phyloP scores from a whole-genome alignment of 2,113 vertebrate genomes.

The Phyllostomus hastatus region DNA sequence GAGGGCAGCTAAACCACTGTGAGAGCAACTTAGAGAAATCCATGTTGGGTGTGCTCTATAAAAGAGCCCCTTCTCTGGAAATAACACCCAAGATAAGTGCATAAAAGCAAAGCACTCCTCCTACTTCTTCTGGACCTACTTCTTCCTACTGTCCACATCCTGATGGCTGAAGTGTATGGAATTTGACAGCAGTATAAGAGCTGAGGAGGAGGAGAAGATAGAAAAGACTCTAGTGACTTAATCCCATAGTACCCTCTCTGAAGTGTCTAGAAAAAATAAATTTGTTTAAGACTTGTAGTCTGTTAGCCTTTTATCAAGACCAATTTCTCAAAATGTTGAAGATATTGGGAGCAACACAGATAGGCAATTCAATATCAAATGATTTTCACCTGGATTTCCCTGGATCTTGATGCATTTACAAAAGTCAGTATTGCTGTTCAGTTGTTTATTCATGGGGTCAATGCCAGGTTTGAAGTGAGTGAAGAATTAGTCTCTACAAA shows the following conservation, averaged over 20 bases:
- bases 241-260: conserved; percentile 60
- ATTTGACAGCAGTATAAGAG: conserved; percentile 71
- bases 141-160: background rate
- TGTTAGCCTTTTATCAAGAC: background rate
- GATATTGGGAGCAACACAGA: background rate
- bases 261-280: background rate
- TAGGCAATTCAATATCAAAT: background rate
- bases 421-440: too few species aligned
- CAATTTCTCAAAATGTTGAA: background rate
- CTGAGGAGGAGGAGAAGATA: conserved; percentile 70
- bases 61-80: background rate
- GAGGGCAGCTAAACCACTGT: conserved; percentile 19
- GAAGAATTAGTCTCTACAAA: background rate
- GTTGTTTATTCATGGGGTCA: background rate
- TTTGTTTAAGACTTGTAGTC: background rate
- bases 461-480: background rate
- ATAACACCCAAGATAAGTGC: background rate
- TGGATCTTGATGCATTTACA: background rate
- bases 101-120: background rate
- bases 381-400: background rate
- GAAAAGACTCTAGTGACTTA: conserved; percentile 65
- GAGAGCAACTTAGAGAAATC: conserved; percentile 22
- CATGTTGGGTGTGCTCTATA: background rate
- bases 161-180: conserved; percentile 38
- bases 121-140: background rate